Percentiles rank a stretch among this genome's conserved stretches.
Conservation (phyloP, 2,888 invertebrate species). For the Stratiomys singularior region DNA sequence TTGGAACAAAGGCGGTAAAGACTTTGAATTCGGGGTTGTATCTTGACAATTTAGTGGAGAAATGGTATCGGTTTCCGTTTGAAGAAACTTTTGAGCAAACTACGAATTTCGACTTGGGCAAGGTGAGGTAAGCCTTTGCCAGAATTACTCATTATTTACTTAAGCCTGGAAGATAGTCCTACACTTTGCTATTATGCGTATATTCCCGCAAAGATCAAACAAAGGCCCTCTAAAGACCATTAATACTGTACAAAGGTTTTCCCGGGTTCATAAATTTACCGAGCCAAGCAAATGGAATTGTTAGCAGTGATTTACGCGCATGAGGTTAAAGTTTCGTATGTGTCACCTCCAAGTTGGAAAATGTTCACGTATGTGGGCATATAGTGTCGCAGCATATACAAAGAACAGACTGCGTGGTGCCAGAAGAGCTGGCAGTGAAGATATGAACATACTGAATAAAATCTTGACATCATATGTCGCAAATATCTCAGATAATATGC, state of each 20-base stretch:
- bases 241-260: neutral
- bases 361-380: neutral
- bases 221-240: too few relatives aligned
- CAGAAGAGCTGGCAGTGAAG: neutral
- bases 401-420: neutral
- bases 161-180: too few relatives aligned
- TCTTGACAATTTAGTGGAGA: too few relatives aligned
- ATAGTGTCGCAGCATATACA: neutral
- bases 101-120: too few relatives aligned
- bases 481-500: slow-evolving; percentile 5
- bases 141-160: too few relatives aligned
- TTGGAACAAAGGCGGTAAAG: too few relatives aligned
- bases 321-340: neutral
- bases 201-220: too few relatives aligned
- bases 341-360: neutral
- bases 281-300: neutral
- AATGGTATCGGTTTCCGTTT: too few relatives aligned
- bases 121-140: too few relatives aligned
- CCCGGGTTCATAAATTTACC: neutral
- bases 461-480: neutral
- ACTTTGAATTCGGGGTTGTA: too few relatives aligned
- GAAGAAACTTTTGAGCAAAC: too few relatives aligned
- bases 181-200: too few relatives aligned
- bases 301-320: neutral
- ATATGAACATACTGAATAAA: neutral